A percentile compares a stretch with the other conserved stretches of the same genome.
phyloP scores from a whole-genome alignment of 2,113 vertebrate species.

The Madoqua kirkii region DNA sequence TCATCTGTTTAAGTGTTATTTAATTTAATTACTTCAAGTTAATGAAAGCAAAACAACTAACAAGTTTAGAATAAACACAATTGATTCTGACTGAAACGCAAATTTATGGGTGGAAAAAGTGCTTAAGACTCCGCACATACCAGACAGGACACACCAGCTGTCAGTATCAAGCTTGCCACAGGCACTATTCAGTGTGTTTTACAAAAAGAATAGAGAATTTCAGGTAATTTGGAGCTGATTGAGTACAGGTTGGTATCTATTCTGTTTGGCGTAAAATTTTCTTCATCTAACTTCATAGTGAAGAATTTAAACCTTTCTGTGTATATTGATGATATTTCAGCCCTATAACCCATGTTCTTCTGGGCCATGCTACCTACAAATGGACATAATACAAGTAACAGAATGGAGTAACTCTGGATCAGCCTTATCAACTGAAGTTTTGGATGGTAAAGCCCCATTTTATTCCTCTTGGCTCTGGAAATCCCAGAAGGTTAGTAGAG shows the following conservation, averaged over 20 bases:
- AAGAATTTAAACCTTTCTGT: not conserved
- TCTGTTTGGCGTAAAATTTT: not conserved
- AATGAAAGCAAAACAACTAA: slow-evolving; percentile 3
- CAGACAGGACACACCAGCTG: not conserved
- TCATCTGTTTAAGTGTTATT: not conserved
- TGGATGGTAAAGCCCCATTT: not conserved
- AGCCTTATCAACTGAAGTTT: not conserved
- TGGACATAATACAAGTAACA: not conserved
- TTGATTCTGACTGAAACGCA: not conserved
- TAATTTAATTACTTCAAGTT: not conserved
- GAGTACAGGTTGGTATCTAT: not conserved
- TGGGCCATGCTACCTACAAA: not conserved
- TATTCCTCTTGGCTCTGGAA: not conserved
- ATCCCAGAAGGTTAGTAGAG: not conserved
- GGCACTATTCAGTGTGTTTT: not conserved
- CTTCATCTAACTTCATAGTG: not conserved
- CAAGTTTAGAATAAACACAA: not conserved
- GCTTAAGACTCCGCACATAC: not conserved
- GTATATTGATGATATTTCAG: not conserved
- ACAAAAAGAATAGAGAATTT: not conserved
- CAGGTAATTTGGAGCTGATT: not conserved
- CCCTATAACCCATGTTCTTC: not conserved
- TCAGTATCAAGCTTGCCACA: not conserved
- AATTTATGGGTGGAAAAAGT: not conserved
- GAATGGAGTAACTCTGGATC: not conserved